Evolutionary conservation across 2,113 vertebrate species (phyloP), one percentile per base, ranked within the genome.

Genomic region (Micromys minutus): DNA sequence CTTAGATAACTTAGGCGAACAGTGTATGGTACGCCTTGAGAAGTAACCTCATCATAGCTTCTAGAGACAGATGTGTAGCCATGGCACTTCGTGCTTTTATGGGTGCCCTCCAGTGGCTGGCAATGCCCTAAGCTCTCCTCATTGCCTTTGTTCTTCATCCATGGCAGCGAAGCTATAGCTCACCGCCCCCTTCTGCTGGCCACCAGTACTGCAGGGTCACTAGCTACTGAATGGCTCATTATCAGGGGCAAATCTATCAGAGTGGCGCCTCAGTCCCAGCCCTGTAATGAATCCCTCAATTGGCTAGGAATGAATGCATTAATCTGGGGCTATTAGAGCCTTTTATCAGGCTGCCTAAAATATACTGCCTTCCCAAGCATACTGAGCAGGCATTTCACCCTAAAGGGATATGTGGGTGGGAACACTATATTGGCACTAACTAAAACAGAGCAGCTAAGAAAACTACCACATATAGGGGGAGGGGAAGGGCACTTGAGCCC

Each of bases 251-350:
- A 90, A 97, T 71, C 83, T 52, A 15, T 93, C 95, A 96, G 95
- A 93, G 93, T 93, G 71, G 65, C 96, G 69, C 74, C 81, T 85
- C 75, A 29, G 94, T 84, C 96, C 84, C 61, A 94, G 67, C 72
- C 74, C 88, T 84, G 86, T 88, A 96, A 97, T 88, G 96, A 98
- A 96, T 94, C 95, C 96, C 94, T 96, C 97, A 95, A 96, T 97
- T 98, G 97, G 96, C 96, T 91, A 92, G 95, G 93, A 97, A 96
- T 97, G 97, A 98, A 98, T 97, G 95, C 96, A 97, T 98, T 97
- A 97, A 98, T 98, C 97, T 97, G 96, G 96, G 96, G 72, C 93
- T 91, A 98, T 98, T 98, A 97, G 94, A 96, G 95, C 65, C 95
- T 96, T 97, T 97, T 96, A 97, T 97, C 97, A 93, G 69, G 83